A percentile compares a stretch with the other conserved stretches of the same genome.
phyloP scores from a whole-genome alignment of 2,797 vertebrate species.

The Alosa sapidissima region DNA sequence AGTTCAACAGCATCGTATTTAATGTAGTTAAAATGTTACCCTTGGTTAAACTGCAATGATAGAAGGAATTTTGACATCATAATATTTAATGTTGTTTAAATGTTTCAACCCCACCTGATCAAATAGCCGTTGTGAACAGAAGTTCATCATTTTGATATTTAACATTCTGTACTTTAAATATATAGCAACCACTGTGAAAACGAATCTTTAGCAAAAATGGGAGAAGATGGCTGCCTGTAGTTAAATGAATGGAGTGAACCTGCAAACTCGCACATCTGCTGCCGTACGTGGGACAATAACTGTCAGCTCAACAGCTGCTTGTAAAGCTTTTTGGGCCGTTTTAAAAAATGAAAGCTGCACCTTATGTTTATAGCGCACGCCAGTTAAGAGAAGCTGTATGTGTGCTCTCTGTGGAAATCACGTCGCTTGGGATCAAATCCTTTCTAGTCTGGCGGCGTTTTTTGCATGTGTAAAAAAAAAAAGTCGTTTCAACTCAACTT shows the following conservation, averaged over 20 bases:
- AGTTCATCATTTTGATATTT: not conserved
- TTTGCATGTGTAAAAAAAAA: not conserved
- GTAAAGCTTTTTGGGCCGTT: slow-evolving; percentile 4
- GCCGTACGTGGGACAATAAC: not conserved
- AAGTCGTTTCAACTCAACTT: not conserved
- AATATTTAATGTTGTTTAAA: not conserved
- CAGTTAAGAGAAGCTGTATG: not conserved
- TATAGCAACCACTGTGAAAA: not conserved
- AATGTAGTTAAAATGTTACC: not conserved
- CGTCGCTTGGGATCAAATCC: not conserved
- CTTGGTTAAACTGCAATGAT: not conserved
- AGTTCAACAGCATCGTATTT: not conserved
- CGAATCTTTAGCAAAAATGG: not conserved
- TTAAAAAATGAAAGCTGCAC: not conserved
- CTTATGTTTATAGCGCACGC: not conserved
- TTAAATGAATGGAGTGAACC: not conserved
- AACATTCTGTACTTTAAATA: not conserved
- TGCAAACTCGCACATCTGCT: slow-evolving; percentile 11
- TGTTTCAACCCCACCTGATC: not conserved
- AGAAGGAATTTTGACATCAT: not conserved
- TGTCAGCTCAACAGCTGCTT: not conserved
- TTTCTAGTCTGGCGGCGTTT: not conserved
- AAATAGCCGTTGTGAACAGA: not conserved
- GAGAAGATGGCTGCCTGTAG: not conserved
- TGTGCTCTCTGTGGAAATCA: slow-evolving; percentile 4